These are phyloP conservation scores for Meloidogyne floridensis DNA, from an alignment of 1,140 invertebrate species.

Conservation along the genomic window DNA sequence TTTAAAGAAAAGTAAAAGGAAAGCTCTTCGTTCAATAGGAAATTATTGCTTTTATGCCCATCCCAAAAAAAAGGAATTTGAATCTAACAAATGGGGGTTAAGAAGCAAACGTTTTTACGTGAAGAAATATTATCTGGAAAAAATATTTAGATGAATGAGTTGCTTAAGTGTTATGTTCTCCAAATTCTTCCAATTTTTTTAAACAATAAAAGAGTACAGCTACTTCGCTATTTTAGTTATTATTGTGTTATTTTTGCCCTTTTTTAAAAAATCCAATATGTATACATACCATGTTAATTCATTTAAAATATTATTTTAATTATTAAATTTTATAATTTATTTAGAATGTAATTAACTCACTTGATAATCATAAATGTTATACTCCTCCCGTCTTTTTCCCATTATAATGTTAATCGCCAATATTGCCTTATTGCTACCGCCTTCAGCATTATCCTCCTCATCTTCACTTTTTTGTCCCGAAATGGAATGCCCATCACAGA, in stretches of 20 bases:
- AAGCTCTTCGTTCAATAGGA: neutral
- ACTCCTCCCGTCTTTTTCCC: neutral
- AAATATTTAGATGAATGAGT: neutral
- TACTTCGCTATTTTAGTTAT: too few relatives aligned
- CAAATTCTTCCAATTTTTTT: neutral
- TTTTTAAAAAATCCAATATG: too few relatives aligned
- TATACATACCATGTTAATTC: too few relatives aligned
- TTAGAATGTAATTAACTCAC: neutral
- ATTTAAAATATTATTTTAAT: neutral
- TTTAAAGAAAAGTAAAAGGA: neutral
- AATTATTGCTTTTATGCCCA: neutral
- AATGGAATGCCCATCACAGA: slow-evolving; percentile 14
- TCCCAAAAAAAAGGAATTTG: neutral
- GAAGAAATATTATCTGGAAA: neutral
- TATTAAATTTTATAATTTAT: neutral
- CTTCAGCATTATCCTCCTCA: neutral
- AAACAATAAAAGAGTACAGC: too few relatives aligned
- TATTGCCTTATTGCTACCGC: neutral
- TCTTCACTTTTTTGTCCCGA: neutral
- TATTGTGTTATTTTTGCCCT: too few relatives aligned
- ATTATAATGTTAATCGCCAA: neutral
- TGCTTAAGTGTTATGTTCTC: slow-evolving; percentile 2
- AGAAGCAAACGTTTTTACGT: neutral
- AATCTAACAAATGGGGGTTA: neutral
- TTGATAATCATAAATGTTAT: neutral